phyloP scores from a whole-genome alignment of 1,140 invertebrate genomes.

The Megathymus violae region DNA sequence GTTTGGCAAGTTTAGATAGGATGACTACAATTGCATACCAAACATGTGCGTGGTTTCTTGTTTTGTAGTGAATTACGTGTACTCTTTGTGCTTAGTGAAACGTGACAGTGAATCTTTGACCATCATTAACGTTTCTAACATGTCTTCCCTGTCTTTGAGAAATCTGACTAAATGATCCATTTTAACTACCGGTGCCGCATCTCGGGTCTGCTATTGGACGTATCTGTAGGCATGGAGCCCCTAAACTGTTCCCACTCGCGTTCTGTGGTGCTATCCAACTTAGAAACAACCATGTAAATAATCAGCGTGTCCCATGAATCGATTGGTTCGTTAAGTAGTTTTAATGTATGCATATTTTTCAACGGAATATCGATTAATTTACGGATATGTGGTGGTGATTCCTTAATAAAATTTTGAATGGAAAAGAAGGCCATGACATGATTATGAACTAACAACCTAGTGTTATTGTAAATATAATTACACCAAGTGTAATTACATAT shows the following conservation, averaged over 20 bases:
- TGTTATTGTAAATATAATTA: conserved; percentile 24
- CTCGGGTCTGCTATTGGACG: background rate
- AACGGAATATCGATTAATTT: conserved; percentile 40
- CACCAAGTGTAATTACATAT: conserved; percentile 11
- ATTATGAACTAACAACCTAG: conserved; percentile 11
- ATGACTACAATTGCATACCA: conserved; percentile 36
- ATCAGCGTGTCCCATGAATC: no score
- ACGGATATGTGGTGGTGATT: conserved; percentile 34
- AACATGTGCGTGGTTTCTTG: conserved; percentile 15
- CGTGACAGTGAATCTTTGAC: conserved; percentile 29
- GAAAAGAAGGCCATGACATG: conserved; percentile 40
- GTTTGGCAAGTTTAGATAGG: conserved; percentile 36
- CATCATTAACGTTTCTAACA: no score
- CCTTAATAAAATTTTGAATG: conserved; percentile 29
- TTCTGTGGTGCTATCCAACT: conserved; percentile 39
- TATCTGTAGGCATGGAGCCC: conserved; percentile 19
- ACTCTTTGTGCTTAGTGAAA: conserved; percentile 17
- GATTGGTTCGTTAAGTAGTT: conserved; percentile 35
- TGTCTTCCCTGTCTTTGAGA: no score
- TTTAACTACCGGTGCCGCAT: no score
- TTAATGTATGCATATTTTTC: conserved; percentile 42
- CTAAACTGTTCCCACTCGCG: conserved; percentile 43
- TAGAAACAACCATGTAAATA: no score
- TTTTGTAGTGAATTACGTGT: conserved; percentile 14
- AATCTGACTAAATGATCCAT: no score